Evolutionary conservation across 1,140 invertebrate species (phyloP).

Genomic region (Papilio dardanus): DNA sequence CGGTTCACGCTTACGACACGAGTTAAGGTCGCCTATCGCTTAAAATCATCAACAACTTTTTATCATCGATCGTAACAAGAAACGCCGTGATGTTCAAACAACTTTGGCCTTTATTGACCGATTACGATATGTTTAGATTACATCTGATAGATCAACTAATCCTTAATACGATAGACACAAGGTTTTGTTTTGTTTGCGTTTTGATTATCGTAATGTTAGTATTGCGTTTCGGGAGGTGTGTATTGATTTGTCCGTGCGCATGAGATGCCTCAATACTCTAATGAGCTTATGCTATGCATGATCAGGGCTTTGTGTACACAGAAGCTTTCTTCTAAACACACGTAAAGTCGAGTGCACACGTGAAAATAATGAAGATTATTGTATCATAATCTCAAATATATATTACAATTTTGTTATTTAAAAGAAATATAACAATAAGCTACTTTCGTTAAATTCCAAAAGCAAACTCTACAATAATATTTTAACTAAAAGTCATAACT

Average conservation of each 20-base stretch:
- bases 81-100: background rate
- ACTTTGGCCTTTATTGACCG: conserved; percentile 17
- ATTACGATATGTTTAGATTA: conserved; percentile 32
- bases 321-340: background rate
- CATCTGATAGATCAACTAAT: conserved; percentile 27
- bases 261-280: conserved; percentile 38
- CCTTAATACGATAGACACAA: conserved; percentile 30
- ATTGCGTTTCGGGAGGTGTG: conserved; percentile 12
- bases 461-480: too few species aligned
- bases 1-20: conserved; percentile 28
- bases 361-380: too few species aligned
- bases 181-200: conserved; percentile 23
- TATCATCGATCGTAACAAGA: background rate
- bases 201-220: conserved; percentile 16
- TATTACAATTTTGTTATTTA: too few species aligned
- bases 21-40: conserved; percentile 26
- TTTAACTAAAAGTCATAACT: too few species aligned
- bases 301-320: conserved; percentile 10
- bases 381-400: background rate
- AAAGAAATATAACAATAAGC: too few species aligned
- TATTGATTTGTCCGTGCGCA: conserved; percentile 48
- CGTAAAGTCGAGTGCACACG: background rate
- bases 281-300: conserved; percentile 2
- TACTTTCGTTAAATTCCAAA: too few species aligned
- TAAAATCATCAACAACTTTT: background rate